A percentile compares a stretch with the other conserved stretches of the same genome.
These are phyloP conservation scores for Bolborhynchus lineola DNA, from an alignment of 2,113 vertebrate species.

Conservation along the genomic window DNA sequence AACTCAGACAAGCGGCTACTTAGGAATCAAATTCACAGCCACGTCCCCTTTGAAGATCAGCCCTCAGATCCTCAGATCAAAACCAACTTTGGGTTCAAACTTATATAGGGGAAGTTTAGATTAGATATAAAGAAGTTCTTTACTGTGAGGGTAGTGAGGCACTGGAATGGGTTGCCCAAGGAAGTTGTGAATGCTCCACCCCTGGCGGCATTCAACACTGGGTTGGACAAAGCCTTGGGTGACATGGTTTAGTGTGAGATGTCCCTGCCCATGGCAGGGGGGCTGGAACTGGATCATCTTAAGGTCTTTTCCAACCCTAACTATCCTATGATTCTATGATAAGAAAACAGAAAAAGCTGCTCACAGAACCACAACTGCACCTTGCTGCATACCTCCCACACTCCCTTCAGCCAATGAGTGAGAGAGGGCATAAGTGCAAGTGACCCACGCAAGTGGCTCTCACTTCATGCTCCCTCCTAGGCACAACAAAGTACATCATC, in stretches of 20 bases:
- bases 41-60: background rate
- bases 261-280: background rate
- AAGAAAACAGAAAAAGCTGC: background rate
- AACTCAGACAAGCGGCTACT: background rate
- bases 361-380: background rate
- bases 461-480: background rate
- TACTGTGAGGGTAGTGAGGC: background rate
- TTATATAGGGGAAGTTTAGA: background rate
- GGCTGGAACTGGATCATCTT: background rate
- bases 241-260: background rate
- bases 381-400: background rate
- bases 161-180: background rate
- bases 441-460: background rate
- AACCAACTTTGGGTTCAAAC: background rate
- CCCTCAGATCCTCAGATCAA: background rate
- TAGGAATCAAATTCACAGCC: background rate
- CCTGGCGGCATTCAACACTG: background rate
- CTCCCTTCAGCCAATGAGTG: background rate
- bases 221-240: background rate
- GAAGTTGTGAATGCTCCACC: background rate
- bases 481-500: background rate
- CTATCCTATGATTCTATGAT: background rate
- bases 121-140: background rate
- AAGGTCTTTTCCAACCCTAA: background rate
- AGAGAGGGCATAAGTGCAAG: background rate